These are phyloP conservation scores for Anas platyrhynchos DNA, from an alignment of 2,113 vertebrate species.

Conservation along the genomic window DNA sequence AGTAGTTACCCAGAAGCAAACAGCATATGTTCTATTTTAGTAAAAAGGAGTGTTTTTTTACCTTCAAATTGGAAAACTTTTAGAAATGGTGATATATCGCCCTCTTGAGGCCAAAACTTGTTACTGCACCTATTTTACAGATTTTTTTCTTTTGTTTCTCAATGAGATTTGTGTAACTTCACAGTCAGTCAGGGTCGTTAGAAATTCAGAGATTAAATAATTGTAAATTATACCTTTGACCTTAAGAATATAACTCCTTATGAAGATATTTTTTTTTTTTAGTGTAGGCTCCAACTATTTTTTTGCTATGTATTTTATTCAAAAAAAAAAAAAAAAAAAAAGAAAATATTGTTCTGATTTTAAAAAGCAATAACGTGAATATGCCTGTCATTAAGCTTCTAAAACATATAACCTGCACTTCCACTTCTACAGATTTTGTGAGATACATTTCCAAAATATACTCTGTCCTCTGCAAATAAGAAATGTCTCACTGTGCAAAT, in stretches of 20 bases:
- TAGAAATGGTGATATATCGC: conserved; percentile 30
- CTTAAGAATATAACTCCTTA: background rate
- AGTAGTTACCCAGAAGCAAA: background rate
- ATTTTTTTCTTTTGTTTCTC: background rate
- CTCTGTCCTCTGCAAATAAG: background rate
- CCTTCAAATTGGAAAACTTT: background rate
- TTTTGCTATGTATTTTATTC: background rate
- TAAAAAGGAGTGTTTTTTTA: background rate
- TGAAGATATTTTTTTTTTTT: background rate
- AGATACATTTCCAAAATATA: background rate
- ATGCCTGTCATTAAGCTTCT: background rate
- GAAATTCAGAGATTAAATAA: background rate
- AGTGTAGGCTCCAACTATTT: background rate
- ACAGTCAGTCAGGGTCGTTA: background rate
- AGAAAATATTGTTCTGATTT: background rate
- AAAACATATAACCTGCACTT: background rate
- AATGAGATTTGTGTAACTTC: background rate
- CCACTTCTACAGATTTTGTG: background rate
- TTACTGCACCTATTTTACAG: conserved; percentile 4
- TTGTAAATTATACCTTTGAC: background rate
- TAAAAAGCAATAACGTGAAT: background rate
- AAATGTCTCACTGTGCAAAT: background rate
- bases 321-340: background rate
- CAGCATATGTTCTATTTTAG: background rate
- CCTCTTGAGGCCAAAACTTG: conserved; percentile 61